phyloP scores from a whole-genome alignment of 2,888 invertebrate genomes.

The Neuroscelio doddi region DNA sequence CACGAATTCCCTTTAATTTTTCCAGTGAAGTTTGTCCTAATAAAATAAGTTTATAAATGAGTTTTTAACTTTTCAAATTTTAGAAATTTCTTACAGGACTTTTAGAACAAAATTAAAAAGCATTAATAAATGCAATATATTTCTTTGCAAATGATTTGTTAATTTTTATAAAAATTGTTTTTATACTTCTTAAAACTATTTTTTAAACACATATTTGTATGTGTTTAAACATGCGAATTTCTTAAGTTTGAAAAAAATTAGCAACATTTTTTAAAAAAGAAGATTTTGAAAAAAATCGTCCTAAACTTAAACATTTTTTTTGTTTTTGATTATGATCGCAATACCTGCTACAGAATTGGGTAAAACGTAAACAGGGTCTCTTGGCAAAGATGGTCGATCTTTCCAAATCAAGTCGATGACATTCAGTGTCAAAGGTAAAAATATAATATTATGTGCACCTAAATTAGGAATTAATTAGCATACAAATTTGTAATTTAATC shows the following conservation, averaged over 20 bases:
- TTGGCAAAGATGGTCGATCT: conserved; percentile 64
- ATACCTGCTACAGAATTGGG: conserved; percentile 62
- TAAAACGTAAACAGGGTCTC: conserved; percentile 63
- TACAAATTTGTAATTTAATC: neutral
- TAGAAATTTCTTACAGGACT: no score
- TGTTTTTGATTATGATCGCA: no score
- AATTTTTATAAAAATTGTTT: no score
- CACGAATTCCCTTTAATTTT: conserved; percentile 47
- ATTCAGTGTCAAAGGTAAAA: conserved; percentile 47
- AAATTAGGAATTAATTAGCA: conserved; percentile 1
- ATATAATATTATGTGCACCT: conserved; percentile 49
- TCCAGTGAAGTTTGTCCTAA: conserved; percentile 50
- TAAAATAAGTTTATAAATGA: no score
- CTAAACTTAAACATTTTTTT: no score
- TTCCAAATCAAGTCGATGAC: conserved; percentile 72
- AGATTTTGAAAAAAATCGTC: neutral
- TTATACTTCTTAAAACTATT: no score
- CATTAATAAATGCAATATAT: neutral
- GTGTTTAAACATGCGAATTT: no score
- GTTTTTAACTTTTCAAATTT: no score
- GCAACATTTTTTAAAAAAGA: neutral
- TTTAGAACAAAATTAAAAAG: no score
- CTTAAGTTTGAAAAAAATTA: neutral
- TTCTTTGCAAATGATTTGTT: no score
- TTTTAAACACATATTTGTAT: no score